Evolutionary conservation across 2,113 vertebrate species (phyloP), one percentile per base, ranked within the genome.

Genomic region (Lynx canadensis): DNA sequence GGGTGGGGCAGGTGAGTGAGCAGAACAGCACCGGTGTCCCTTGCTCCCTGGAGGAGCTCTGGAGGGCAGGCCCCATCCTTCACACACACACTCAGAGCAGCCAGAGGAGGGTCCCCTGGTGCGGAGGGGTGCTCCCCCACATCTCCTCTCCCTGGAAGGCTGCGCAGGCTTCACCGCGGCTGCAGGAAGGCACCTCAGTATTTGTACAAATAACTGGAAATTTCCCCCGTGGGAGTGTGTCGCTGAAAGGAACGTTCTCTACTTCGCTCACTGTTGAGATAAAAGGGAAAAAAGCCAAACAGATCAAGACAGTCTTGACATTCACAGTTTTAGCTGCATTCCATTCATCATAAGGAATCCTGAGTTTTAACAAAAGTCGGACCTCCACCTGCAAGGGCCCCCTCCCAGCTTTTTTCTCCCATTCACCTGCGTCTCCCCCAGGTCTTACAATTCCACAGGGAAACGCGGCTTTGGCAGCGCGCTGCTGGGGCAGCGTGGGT

Each of bases 261-360:
- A 21, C 23, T 36, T 45, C 25, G 8, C 33, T 79, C 15, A 63
- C 48, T 63, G 48, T n/a, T 45, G 31, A 38, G 48, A 83, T 79
- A 15, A 74, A 50, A 45, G 52, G 66, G 52, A 66, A 7, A 76
- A 52, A 68, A 36, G 25, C 68, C 57, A 84, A 48, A 87, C 11
- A 79, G 45, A 36, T 66, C 52, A 41, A 57, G 78, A 12, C 36
- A 80, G 66, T 66, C 21, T 68, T 45, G 50, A 25, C 13, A 36
- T 82, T 92, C 84, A 71, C n/a, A 55, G 33, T 36, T 33, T 97
- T 83, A 48, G 50, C 33, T 76, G n/a, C 48, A 36, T 89, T 63
- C 73, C 48, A 18, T 89, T 89, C 36, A 25, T 91, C 38, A 33
- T 27, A 41, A 36, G 36, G 36, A 36, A 74, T 80, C 92, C 66